These are phyloP conservation scores for Chionomys nivalis DNA, from an alignment of 2,113 vertebrate genomes.

Conservation along the genomic window DNA sequence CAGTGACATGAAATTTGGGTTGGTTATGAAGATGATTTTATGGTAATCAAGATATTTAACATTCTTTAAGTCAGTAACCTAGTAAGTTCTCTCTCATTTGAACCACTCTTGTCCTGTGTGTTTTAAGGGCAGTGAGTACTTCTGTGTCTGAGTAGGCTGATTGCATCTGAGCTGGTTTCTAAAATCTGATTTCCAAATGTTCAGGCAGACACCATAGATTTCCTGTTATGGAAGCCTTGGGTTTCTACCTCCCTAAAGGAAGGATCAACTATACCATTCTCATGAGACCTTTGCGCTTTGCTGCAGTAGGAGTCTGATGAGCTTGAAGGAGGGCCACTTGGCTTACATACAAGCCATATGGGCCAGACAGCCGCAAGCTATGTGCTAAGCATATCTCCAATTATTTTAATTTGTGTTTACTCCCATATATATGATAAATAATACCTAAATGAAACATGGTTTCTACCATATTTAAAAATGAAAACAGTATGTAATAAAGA, in stretches of 20 bases:
- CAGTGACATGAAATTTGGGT: neutral
- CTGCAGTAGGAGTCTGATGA: neutral
- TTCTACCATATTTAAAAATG: neutral
- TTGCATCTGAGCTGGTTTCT: conserved; percentile 31
- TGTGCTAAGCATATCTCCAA: neutral
- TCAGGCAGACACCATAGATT: conserved; percentile 18
- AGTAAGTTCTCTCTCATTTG: neutral
- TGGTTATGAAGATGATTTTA: conserved; percentile 41
- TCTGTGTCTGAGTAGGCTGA: neutral
- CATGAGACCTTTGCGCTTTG: neutral
- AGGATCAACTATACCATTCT: neutral
- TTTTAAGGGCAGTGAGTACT: neutral
- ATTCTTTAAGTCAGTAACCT: neutral
- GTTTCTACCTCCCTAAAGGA: neutral
- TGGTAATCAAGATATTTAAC: neutral
- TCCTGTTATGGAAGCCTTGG: conserved; percentile 4
- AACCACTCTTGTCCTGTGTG: neutral
- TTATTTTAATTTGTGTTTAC: conserved; percentile 17
- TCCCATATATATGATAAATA: neutral
- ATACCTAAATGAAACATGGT: conserved; percentile 25
- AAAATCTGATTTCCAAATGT: conserved; percentile 65
- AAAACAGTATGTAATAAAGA: neutral
- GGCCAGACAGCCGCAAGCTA: neutral
- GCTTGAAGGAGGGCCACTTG: neutral
- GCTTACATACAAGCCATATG: neutral